Percentiles rank a stretch among this genome's conserved stretches.
These are phyloP conservation scores for Gallinago undulata DNA, from an alignment of 2,113 vertebrate genomes.

Conservation along the genomic window DNA sequence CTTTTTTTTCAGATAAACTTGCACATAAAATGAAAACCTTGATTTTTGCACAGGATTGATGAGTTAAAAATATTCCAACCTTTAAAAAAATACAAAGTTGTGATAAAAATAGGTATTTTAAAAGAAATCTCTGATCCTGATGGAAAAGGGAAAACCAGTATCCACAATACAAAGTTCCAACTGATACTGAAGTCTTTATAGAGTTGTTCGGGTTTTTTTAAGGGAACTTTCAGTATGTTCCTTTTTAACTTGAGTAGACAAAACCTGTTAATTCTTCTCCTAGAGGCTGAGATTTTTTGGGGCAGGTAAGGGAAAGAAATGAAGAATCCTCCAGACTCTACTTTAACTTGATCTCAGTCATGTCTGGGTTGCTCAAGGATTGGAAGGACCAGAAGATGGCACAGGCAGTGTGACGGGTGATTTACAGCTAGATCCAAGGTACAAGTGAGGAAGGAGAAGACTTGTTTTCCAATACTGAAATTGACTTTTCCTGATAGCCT, in stretches of 20 bases:
- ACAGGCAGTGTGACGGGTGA: accelerated
- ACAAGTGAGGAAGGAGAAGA: neutral
- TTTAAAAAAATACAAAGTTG: neutral
- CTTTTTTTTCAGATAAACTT: neutral
- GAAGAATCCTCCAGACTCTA: neutral
- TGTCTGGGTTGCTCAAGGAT: accelerated
- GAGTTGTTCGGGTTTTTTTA: neutral
- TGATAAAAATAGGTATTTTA: neutral
- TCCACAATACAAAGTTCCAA: neutral
- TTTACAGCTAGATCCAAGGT: neutral
- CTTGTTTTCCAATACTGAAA: neutral
- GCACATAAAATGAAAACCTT: neutral
- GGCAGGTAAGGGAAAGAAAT: neutral
- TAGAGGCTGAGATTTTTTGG: neutral
- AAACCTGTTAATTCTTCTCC: neutral
- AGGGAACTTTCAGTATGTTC: neutral
- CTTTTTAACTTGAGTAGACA: neutral
- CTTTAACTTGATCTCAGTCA: neutral
- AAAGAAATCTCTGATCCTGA: neutral
- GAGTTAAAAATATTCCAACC: neutral
- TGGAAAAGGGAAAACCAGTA: neutral
- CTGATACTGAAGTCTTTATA: neutral
- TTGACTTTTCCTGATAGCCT: neutral
- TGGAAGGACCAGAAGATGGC: neutral
- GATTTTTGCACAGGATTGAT: neutral